Evolutionary conservation across 2,113 vertebrate genomes (phyloP).

Genomic region (Myrmophylax atrothorax): DNA sequence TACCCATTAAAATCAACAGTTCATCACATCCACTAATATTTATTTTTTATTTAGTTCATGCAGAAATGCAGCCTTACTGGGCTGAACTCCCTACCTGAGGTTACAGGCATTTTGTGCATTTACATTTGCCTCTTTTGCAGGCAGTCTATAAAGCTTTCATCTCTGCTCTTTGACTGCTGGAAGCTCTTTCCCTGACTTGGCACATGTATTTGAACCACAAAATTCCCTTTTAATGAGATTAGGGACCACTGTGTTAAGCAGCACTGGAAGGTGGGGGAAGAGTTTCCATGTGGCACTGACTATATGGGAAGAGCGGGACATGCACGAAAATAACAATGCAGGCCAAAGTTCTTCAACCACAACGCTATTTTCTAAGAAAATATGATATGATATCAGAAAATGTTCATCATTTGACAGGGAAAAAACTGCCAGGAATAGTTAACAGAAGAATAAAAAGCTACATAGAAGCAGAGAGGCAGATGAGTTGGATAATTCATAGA

Average conservation of each 20-base stretch:
- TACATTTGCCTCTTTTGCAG: neutral
- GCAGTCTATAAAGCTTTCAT: neutral
- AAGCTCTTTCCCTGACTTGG: neutral
- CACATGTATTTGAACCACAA: neutral
- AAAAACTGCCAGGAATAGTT: neutral
- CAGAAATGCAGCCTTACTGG: neutral
- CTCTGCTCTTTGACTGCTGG: neutral
- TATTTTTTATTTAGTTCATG: neutral
- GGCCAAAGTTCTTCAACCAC: neutral
- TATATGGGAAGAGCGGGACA: neutral
- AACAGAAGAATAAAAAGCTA: neutral
- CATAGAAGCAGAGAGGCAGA: neutral
- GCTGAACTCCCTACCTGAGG: fast-evolving
- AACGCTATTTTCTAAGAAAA: neutral
- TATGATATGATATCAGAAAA: neutral
- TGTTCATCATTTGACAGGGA: neutral
- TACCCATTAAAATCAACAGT: neutral
- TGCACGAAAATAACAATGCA: neutral
- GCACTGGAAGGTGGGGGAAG: neutral
- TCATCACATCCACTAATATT: neutral
- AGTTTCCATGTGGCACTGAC: neutral
- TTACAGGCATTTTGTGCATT: neutral
- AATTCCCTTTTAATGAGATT: neutral
- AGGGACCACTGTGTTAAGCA: neutral
- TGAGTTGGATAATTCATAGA: neutral